Conservation (phyloP, 2,888 invertebrate genomes). For the Pyrocoelia pectoralis region DNA sequence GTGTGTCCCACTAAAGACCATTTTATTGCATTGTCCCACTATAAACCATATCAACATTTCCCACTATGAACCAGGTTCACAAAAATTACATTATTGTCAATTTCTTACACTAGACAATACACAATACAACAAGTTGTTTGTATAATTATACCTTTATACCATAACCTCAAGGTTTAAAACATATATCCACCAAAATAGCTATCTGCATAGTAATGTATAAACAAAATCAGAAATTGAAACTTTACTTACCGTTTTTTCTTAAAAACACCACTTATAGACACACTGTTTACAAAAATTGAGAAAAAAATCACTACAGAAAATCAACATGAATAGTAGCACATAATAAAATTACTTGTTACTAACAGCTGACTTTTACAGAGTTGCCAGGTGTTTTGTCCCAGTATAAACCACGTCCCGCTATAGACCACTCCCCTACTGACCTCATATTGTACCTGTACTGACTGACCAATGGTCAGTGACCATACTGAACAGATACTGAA, state of each 20-base stretch:
- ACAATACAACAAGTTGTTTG: background rate
- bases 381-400: conserved; percentile 3
- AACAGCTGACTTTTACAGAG: background rate
- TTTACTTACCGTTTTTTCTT: conserved; percentile 4
- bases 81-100: background rate
- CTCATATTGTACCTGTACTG: no score
- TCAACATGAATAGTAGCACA: conserved; percentile 1
- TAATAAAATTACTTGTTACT: background rate
- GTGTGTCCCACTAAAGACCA: background rate
- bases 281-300: background rate
- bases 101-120: background rate
- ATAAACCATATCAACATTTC: background rate
- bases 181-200: no score
- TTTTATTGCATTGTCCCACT: conserved; percentile 1
- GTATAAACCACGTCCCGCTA: background rate
- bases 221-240: conserved; percentile 1
- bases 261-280: background rate
- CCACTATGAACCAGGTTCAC: background rate
- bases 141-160: background rate
- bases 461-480: no score
- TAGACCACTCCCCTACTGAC: conserved; percentile 4
- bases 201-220: background rate
- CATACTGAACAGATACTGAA: no score
- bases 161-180: no score
- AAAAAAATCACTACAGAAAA: conserved; percentile 2